Evolutionary conservation across 2,888 invertebrate species (phyloP), one percentile per base, ranked within the genome.

Genomic region (Amiota minor): DNA sequence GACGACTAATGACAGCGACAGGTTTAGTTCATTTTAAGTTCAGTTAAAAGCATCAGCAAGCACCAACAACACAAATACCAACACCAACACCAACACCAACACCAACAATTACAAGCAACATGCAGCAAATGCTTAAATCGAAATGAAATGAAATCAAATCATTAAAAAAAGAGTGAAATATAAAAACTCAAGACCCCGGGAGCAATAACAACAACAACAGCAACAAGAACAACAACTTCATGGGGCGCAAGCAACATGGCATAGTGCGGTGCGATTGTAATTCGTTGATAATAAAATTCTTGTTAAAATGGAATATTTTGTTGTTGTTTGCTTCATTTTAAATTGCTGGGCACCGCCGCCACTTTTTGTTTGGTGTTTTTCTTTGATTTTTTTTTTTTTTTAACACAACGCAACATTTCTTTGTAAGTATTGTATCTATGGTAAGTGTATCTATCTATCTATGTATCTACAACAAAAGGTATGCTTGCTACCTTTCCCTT

Each of bases 271-370:
- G 65, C 65, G 65, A 65, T 65, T 16, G 18, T 65, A 47, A 47
- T 16, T 46, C 47, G 20, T 49, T 65, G 65, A 65, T 65, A 65
- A 65, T 65, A 14, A 65, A 65, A 65, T 65, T 65, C 65, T 65
- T 47, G 65, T 49, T 65, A 49, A 65, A 59, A 9, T 59, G 11
- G 9, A 59, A 59, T 18, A 35, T 6, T 35, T 35, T 35, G 2
- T 35, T 35, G n/a, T 35, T 55, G 14, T 55, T 56, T 16, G 16
- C 14, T 56, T 20, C 23, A 59, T 59, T 59, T 59, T 20, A 35
- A 35, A 35, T 35, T 35, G 35, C 35, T 35, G 35, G 35, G 35
- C 35, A 35, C 35, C 35, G 35, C 35, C 35, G 35, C 35, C 35
- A 35, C 35, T 35, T 35, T 35, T 6, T 6, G 2, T 35, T 35